Conservation (phyloP, 64 coral and sea anemone genomes). For the Pocillopora verrucosa region DNA sequence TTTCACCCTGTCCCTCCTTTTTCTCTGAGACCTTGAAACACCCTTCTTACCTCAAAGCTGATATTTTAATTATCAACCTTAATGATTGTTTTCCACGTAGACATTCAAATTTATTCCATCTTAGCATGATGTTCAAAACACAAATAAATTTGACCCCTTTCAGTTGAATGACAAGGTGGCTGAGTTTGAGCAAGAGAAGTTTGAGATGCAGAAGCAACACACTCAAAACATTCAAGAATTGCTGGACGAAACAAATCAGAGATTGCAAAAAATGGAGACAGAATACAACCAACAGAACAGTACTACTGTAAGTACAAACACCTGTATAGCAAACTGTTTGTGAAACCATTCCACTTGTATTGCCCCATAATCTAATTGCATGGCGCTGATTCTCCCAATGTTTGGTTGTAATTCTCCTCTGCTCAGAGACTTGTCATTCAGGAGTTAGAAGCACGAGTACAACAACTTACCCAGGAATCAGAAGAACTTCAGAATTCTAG, state of each 20-base stretch:
- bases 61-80: no score
- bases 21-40: no score
- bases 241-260: conserved; percentile 91
- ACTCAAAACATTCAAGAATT: conserved; percentile 95
- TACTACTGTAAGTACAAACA: conserved; percentile 60
- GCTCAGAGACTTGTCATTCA: conserved; percentile 80
- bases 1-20: no score
- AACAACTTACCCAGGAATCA: conserved; percentile 84
- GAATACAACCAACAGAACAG: conserved; percentile 86
- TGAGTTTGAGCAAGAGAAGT: conserved; percentile 97
- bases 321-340: not conserved
- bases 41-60: no score
- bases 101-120: no score
- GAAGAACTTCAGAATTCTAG: conserved; percentile 81
- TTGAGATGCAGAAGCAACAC: conserved; percentile 99
- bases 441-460: conserved; percentile 84
- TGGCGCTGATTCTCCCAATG: no score
- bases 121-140: no score
- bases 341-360: no score
- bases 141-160: not conserved
- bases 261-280: conserved; percentile 93
- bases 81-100: no score
- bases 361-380: no score
- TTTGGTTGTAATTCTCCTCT: not conserved
- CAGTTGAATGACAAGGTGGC: conserved; percentile 96